Percentiles rank a stretch among this genome's conserved stretches.
phyloP scores from a whole-genome alignment of 2,888 invertebrate genomes.

The Pinctada fucata region DNA sequence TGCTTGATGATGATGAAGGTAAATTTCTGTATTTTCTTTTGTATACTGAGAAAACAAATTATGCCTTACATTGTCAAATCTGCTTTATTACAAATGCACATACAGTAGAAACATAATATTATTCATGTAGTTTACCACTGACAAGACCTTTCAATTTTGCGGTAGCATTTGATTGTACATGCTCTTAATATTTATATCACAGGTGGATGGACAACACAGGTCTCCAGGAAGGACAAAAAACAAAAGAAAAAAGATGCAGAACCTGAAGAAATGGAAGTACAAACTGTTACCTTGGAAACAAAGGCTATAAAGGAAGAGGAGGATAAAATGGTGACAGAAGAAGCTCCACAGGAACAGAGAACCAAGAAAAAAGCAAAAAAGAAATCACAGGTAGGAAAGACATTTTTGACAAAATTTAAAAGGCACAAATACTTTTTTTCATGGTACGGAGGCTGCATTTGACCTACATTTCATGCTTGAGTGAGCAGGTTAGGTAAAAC shows the following conservation, averaged over 20 bases:
- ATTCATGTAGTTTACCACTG: too few relatives aligned
- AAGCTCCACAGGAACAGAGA: slow-evolving; percentile 7
- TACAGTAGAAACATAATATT: too few relatives aligned
- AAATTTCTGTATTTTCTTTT: background rate
- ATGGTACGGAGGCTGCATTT: too few relatives aligned
- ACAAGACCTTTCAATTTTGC: too few relatives aligned
- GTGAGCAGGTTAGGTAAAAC: too few relatives aligned
- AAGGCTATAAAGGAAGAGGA: slow-evolving; percentile 7
- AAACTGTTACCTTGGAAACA: slow-evolving; percentile 17
- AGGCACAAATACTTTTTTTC: background rate
- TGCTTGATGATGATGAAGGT: slow-evolving; percentile 30
- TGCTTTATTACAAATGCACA: too few relatives aligned
- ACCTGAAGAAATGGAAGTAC: slow-evolving; percentile 33
- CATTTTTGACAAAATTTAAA: background rate
- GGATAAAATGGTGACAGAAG: background rate
- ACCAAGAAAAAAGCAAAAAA: slow-evolving; percentile 50
- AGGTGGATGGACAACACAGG: slow-evolving; percentile 63
- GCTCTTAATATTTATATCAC: background rate
- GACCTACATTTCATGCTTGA: too few relatives aligned
- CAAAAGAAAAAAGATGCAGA: slow-evolving; percentile 55
- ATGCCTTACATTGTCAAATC: background rate
- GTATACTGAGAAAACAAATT: slow-evolving; percentile 16
- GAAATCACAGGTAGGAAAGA: slow-evolving; percentile 41
- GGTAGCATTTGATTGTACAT: too few relatives aligned
- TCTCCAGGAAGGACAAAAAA: slow-evolving; percentile 63